Evolutionary conservation across 2,797 vertebrate genomes (phyloP).

Genomic region (Acipenser ruthenus): DNA sequence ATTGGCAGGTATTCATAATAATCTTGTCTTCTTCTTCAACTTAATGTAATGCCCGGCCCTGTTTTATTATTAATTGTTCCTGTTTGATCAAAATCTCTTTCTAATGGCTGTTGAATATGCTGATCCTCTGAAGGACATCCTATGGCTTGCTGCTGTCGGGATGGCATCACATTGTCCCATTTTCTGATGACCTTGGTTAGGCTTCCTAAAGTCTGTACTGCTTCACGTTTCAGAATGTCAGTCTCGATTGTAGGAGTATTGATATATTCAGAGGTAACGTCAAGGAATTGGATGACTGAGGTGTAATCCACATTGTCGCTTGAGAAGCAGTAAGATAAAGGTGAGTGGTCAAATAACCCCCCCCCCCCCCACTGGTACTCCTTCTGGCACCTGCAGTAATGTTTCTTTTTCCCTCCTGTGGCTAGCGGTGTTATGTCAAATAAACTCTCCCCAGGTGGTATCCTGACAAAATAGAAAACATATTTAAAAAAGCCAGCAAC

Average conservation of each 20-base stretch:
- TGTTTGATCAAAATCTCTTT: constrained; percentile 7
- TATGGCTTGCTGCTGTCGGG: not conserved
- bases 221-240: constrained; percentile 23
- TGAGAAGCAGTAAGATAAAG: constrained; percentile 40
- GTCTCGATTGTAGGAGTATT: constrained; percentile 35
- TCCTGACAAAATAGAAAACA: constrained; percentile 47
- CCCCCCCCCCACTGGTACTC: constrained; percentile 21
- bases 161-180: not conserved
- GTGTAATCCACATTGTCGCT: constrained; percentile 57
- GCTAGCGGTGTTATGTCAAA: constrained; percentile 54
- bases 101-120: not conserved
- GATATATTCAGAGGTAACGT: constrained; percentile 58
- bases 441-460: constrained; percentile 61
- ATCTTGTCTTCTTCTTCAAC: constrained; percentile 36
- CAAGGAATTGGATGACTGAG: constrained; percentile 59
- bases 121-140: not conserved
- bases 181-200: not conserved
- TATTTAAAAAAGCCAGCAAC: constrained; percentile 22
- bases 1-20: constrained; percentile 40
- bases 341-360: constrained; percentile 22
- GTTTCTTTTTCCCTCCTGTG: constrained; percentile 28
- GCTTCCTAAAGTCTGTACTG: not conserved
- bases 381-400: constrained; percentile 58
- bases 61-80: not conserved
- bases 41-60: not conserved